Conservation (phyloP, 2,797 vertebrate genomes). For the Argya squamiceps region DNA sequence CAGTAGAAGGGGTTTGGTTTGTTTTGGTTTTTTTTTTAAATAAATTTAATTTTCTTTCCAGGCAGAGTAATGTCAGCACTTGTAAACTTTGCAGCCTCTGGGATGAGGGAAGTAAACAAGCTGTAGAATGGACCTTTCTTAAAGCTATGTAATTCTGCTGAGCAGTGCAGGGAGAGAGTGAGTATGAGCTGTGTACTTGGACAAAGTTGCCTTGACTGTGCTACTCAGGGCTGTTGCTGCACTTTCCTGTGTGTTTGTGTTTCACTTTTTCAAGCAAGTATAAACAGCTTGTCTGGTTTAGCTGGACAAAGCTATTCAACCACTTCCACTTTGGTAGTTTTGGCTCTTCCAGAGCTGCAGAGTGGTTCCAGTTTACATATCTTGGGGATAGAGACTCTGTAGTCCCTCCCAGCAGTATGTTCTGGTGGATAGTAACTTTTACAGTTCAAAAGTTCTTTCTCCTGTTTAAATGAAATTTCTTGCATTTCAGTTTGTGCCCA, state of each 20-base stretch:
- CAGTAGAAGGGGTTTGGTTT: background rate
- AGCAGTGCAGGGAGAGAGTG: background rate
- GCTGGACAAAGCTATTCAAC: background rate
- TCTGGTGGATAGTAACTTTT: background rate
- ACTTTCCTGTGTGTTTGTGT: background rate
- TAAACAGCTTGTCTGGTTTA: background rate
- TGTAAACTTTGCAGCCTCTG: background rate
- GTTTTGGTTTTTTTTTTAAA: accelerated
- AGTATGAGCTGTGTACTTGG: background rate
- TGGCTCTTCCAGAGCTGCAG: background rate
- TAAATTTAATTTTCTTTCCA: constrained; percentile 45
- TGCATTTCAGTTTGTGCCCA: background rate
- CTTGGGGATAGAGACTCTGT: background rate
- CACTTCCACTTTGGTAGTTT: background rate
- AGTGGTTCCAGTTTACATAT: background rate
- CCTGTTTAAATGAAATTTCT: background rate
- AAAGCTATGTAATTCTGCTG: background rate
- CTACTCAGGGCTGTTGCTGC: background rate
- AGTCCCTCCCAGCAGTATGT: background rate
- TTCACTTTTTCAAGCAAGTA: background rate
- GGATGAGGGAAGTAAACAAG: background rate
- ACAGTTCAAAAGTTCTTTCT: background rate
- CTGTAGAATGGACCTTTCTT: background rate
- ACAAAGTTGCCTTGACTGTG: background rate
- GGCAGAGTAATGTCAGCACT: background rate